Conservation (phyloP, 2,797 vertebrate species). For the Myotis daubentonii region DNA sequence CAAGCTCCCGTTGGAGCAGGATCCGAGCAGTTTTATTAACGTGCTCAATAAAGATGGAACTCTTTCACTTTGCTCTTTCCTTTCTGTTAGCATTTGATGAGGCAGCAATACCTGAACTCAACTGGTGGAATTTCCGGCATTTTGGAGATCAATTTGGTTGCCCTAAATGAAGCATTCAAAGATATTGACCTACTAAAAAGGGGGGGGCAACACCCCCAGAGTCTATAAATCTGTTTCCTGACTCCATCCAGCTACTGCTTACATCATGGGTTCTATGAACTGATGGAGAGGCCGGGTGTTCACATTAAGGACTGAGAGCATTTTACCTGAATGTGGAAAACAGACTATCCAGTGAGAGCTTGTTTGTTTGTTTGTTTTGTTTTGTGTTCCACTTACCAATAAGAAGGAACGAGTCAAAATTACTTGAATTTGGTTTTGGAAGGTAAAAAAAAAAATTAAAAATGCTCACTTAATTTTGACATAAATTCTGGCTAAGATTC, state of each 20-base stretch:
- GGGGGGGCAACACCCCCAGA: neutral
- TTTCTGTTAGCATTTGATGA: neutral
- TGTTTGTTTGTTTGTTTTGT: neutral
- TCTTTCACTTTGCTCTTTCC: neutral
- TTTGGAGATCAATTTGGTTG: neutral
- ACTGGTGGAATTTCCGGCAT: neutral
- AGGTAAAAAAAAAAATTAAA: neutral
- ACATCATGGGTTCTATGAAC: neutral
- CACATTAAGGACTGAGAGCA: fast-evolving
- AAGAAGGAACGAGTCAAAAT: neutral
- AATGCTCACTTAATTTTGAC: neutral
- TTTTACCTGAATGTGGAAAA: neutral
- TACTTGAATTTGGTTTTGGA: neutral
- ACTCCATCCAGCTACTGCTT: neutral
- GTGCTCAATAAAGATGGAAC: neutral
- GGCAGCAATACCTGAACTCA: neutral
- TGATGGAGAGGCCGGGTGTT: neutral
- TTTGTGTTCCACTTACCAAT: neutral
- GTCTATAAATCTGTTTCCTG: neutral
- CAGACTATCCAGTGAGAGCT: neutral
- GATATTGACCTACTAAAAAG: neutral
- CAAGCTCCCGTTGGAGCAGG: neutral
- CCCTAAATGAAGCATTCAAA: neutral
- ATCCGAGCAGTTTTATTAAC: neutral
- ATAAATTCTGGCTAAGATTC: neutral